Evolutionary conservation across 2,797 vertebrate genomes (phyloP).

Genomic region (Acropternis orthonyx): DNA sequence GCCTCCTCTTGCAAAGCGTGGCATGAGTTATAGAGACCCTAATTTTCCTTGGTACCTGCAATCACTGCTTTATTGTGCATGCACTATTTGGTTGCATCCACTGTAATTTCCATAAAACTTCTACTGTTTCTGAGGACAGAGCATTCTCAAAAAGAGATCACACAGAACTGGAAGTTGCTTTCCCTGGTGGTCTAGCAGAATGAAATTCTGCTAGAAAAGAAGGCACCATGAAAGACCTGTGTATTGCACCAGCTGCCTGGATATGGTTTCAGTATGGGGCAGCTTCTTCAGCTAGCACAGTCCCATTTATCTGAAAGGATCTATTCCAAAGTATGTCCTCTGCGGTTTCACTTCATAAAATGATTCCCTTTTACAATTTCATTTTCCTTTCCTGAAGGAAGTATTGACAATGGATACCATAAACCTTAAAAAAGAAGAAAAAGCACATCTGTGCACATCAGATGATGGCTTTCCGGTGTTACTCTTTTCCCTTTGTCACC

Average conservation of each 20-base stretch:
- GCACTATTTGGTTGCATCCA: not conserved
- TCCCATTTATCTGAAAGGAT: not conserved
- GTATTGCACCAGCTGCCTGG: not conserved
- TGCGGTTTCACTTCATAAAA: not conserved
- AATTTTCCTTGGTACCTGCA: conserved; percentile 26
- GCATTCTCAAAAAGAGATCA: not conserved
- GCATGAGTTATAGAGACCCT: conserved; percentile 1
- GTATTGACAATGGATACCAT: not conserved
- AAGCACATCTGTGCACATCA: not conserved
- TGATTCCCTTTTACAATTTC: not conserved
- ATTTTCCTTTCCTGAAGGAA: not conserved
- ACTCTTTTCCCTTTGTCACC: not conserved
- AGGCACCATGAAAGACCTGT: not conserved
- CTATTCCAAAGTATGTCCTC: not conserved
- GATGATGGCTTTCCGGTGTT: not conserved
- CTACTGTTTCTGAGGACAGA: not conserved
- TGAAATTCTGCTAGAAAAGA: not conserved
- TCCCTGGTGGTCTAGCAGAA: not conserved
- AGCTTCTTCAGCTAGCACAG: not conserved
- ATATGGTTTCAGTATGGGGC: not conserved
- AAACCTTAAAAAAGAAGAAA: not conserved
- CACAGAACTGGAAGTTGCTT: not conserved
- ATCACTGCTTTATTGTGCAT: conserved; percentile 13
- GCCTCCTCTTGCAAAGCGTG: not conserved
- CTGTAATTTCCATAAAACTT: conserved; percentile 12